Conservation (phyloP, 37 sponge, comb jelly and placozoan genomes). For the Ianthella basta region DNA sequence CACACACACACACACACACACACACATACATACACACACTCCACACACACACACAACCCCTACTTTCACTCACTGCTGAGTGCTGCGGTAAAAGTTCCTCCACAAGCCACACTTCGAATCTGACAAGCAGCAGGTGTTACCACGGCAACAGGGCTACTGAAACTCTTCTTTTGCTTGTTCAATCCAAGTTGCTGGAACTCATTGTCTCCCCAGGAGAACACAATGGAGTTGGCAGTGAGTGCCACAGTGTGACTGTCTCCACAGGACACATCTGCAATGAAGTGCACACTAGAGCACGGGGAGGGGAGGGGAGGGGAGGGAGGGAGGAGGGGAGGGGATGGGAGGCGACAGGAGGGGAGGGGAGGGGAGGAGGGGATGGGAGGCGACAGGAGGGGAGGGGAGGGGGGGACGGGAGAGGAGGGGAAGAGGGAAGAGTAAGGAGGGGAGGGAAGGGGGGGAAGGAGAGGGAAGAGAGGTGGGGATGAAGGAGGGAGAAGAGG, state of each 20-base stretch:
- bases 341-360: too few relatives aligned
- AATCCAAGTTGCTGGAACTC: constrained; percentile 62
- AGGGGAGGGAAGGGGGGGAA: too few relatives aligned
- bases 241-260: constrained; percentile 83
- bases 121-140: constrained; percentile 38
- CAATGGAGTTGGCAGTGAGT: constrained; percentile 44
- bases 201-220: constrained; percentile 86
- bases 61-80: not conserved
- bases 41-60: too few relatives aligned
- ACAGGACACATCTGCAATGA: constrained; percentile 80
- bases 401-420: too few relatives aligned
- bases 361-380: too few relatives aligned
- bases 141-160: constrained; percentile 52
- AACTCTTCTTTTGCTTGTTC: not conserved
- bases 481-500: not conserved
- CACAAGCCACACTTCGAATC: constrained; percentile 75
- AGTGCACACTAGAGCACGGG: constrained; percentile 51
- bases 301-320: too few relatives aligned
- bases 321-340: too few relatives aligned
- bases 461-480: not conserved
- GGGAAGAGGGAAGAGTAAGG: too few relatives aligned
- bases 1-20: too few relatives aligned
- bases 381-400: too few relatives aligned
- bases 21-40: too few relatives aligned
- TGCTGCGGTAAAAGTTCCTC: constrained; percentile 70